Base-by-base conservation (phyloP, 2,888 invertebrate species). In the Monochamus alternatus region DNA sequence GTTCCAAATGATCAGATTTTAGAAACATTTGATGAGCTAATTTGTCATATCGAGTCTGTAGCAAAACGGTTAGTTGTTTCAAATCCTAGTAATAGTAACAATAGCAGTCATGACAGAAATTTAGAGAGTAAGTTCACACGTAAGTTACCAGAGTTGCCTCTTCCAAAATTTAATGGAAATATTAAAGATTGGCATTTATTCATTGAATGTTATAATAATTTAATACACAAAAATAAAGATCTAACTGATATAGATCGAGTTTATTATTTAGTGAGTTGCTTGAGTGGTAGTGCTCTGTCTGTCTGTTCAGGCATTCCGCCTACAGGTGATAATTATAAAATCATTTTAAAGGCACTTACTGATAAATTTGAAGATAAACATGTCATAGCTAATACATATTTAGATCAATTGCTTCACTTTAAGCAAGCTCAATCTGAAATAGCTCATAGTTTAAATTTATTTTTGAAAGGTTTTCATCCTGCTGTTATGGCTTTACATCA, bases 401-500 rank as follows among this genome's bases (percentile, higher is more conserved):
- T n/a, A n/a, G n/a, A n/a, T n/a, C n/a, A n/a, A n/a, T n/a, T n/a
- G n/a, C n/a, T n/a, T n/a, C n/a, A n/a, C n/a, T n/a, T n/a, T n/a
- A n/a, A n/a, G n/a, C n/a, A n/a, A n/a, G n/a, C n/a, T n/a, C n/a
- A n/a, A n/a, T n/a, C n/a, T n/a, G n/a, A n/a, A n/a, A n/a, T n/a
- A n/a, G n/a, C n/a, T n/a, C n/a, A n/a, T n/a, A n/a, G n/a, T n/a
- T n/a, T n/a, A n/a, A n/a, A n/a, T n/a, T n/a, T n/a, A n/a, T n/a
- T n/a, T n/a, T n/a, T n/a, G n/a, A n/a, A n/a, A n/a, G n/a, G n/a
- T n/a, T n/a, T n/a, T n/a, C n/a, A n/a, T 52, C n/a, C 62, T 7
- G 72, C 75, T 9, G 55, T 72, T 8, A 47, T 31, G 5, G 72
- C 67, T 4, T 47, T 74, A 4, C 68, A 60, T 47, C 44, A 74